A percentile compares a stretch with the other conserved stretches of the same genome.
Conservation (phyloP, 2,113 vertebrate species). For the Procapra przewalskii region DNA sequence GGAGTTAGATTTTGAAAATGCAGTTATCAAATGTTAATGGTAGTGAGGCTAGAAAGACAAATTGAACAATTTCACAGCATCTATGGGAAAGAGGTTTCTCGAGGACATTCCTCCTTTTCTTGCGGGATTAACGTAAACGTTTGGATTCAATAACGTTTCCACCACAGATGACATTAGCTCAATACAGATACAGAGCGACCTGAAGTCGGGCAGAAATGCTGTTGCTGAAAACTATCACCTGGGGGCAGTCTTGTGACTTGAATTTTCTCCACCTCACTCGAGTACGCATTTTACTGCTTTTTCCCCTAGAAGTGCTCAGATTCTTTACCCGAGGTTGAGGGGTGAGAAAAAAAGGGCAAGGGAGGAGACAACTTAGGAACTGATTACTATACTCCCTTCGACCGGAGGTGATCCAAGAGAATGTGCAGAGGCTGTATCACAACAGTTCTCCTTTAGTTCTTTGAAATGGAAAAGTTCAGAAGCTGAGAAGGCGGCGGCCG, state of each 20-base stretch:
- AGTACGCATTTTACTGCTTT: neutral
- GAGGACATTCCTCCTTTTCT: neutral
- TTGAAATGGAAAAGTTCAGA: neutral
- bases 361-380: neutral
- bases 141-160: constrained; percentile 29
- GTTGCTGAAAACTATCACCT: constrained; percentile 54
- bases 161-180: constrained; percentile 15
- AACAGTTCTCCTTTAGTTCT: neutral
- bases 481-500: neutral
- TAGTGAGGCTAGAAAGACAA: constrained; percentile 8
- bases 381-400: neutral
- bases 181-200: neutral
- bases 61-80: neutral
- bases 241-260: constrained; percentile 74
- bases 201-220: neutral
- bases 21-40: neutral
- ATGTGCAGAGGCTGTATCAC: neutral
- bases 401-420: neutral
- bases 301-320: neutral
- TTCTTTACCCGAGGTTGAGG: neutral
- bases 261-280: neutral
- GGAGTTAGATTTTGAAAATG: neutral
- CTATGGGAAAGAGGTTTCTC: neutral
- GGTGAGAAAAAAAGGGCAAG: neutral
- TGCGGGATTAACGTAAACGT: neutral